Evolutionary conservation across 2,888 invertebrate genomes (phyloP), one percentile per base, ranked within the genome.

Genomic region (Thereva nobilitata): DNA sequence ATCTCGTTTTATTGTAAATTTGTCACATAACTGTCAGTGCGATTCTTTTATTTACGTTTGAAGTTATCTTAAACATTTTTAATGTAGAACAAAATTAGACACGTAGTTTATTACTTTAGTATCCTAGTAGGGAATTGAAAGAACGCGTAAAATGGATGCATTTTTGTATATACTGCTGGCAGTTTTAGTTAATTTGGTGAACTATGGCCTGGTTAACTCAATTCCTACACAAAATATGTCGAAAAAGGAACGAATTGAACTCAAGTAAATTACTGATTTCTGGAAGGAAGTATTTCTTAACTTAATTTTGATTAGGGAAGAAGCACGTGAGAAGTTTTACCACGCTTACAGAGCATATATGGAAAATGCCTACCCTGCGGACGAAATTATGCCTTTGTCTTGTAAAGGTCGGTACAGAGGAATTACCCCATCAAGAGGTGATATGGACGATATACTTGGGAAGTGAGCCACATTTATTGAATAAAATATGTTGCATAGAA

Each of bases 311-410:
- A 84, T 49, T 76, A 95, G 95, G 79, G 92, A 94, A 75, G 93
- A 96, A 82, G 88, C 95, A 9, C 85, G 93, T 67, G 91, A 93
- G 76, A 97, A 97, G 96, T 97, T 97, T 80, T 93, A 95, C 79
- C 97, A 97, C 85, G 97, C 95, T 4, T 97, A 96, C 78, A 85
- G 90, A 76, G 92, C 95, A 1, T 97, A 97, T 76, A 97, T 97
- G 95, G 92, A 92, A 75, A 91, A 97, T 84, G 98, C 98, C 9
- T 99, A 93, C 82, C 98, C 98, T 63, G 97, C 97, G 12, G 98
- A 98, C 83, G 98, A 99, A 82, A 82, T 98, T 72, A 97, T 97
- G 97, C 98, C 98, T 1, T 83, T 98, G 44, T 93, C 92, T 76
- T 98, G 98, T 80, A 89, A 90, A 76, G 98, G 97, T 38, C 84